Evolutionary conservation across 2,797 vertebrate genomes (phyloP), one percentile per base, ranked within the genome.

Genomic region (Antennarius maculatus): DNA sequence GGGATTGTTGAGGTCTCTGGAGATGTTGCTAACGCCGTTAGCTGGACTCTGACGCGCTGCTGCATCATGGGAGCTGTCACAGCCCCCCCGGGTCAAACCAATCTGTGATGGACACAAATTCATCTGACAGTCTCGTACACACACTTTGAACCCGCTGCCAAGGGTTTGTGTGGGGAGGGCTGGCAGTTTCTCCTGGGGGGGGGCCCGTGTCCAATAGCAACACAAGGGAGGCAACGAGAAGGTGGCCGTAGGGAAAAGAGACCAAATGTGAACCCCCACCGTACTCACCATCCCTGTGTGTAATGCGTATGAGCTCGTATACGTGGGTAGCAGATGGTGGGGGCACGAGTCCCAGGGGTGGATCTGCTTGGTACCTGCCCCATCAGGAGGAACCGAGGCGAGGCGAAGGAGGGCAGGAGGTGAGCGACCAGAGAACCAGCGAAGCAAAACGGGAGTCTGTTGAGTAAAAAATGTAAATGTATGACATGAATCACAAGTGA

Each of bases 21-120:
- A 37, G 14, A n/a, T 31, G 23, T 23, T 23, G 23, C 23, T 17
- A 8, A 54, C 31, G 13, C 39, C 14, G 12, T 87, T 86, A 88
- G 69, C 65, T 60, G 52, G 77, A 64, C 77, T 80, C 55, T 74
- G 75, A 78, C 75, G 67, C 66, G 60, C 74, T 78, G 72, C 82
- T 81, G 69, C 64, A 85, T 77, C 86, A 78, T 82, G 84, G 70
- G 79, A 85, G 78, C 66, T 84, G 84, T 85, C 82, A 57, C 3
- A 13, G 69, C 84, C 89, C 64, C 13, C 89, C 51, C 15, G 69
- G 88, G 88, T 80, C 78, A 69, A 85, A 79, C 41, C 27, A 69
- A 76, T 69, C 78, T 50, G 49, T 83, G 86, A 91, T 86, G 87
- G 87, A 90, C 88, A 86, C 82, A 82, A 84, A 90, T 85, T 83